phyloP scores from a whole-genome alignment of 2,113 vertebrate species.

The Prionailurus bengalensis region DNA sequence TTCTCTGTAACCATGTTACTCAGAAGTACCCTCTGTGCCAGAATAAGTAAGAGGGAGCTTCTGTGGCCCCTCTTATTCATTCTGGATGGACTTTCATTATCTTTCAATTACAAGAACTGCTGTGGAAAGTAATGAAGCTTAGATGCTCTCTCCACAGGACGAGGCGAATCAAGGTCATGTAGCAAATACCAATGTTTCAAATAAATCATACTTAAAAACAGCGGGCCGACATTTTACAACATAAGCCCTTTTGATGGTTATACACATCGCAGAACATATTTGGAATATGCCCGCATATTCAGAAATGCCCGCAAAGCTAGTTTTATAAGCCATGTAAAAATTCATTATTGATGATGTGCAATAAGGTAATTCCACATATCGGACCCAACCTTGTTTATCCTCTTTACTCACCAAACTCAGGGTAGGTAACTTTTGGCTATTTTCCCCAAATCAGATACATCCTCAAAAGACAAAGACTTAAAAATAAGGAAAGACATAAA shows the following conservation, averaged over 20 bases:
- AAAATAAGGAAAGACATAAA: conserved; percentile 29
- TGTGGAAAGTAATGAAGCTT: background rate
- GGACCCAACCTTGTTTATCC: background rate
- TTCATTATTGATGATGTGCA: background rate
- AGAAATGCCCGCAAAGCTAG: conserved; percentile 17
- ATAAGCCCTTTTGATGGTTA: background rate
- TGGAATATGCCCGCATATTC: background rate
- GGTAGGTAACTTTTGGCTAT: background rate
- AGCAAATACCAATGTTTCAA: background rate
- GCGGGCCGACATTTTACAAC: background rate
- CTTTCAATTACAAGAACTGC: conserved; percentile 9
- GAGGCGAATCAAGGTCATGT: background rate
- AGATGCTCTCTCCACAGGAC: background rate
- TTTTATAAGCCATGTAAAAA: conserved; percentile 33
- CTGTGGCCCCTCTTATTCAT: background rate
- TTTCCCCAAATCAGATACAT: conserved; percentile 32
- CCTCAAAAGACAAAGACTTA: conserved; percentile 3
- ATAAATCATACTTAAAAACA: conserved; percentile 9
- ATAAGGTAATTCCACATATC: background rate
- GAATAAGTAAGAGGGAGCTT: background rate
- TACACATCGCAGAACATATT: background rate
- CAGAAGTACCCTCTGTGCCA: background rate
- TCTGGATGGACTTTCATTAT: background rate
- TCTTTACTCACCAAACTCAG: background rate
- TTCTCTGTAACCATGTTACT: background rate